phyloP scores from a whole-genome alignment of 2,113 vertebrate species.

The Megaceryle maxima region DNA sequence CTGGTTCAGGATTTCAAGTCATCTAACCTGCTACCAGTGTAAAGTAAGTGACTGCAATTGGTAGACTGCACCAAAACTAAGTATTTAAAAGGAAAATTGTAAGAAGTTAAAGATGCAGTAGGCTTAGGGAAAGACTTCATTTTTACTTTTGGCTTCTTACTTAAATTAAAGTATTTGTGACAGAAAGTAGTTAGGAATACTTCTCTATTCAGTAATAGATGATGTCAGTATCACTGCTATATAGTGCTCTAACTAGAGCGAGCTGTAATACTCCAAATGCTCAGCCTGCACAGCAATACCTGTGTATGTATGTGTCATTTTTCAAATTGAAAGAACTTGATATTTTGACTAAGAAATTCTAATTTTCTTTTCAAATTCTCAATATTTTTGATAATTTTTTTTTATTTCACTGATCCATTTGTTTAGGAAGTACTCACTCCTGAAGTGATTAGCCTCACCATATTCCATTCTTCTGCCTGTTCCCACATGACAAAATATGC shows the following conservation, averaged over 20 bases:
- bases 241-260: neutral
- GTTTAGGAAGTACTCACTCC: neutral
- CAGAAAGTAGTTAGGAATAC: neutral
- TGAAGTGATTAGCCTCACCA: neutral
- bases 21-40: neutral
- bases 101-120: neutral
- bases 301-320: neutral
- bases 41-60: neutral
- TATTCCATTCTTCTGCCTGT: neutral
- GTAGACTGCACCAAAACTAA: neutral
- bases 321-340: neutral
- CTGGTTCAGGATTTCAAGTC: neutral
- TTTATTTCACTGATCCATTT: neutral
- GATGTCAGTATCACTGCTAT: neutral
- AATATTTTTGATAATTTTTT: fast-evolving
- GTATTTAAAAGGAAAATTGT: neutral
- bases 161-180: neutral
- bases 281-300: neutral
- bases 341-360: neutral
- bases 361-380: neutral
- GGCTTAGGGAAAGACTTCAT: fast-evolving
- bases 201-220: neutral
- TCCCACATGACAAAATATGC: neutral
- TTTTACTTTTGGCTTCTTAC: neutral
- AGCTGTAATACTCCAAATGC: neutral